phyloP scores from a whole-genome alignment of 1,140 invertebrate species.

The Caerostris extrusa region DNA sequence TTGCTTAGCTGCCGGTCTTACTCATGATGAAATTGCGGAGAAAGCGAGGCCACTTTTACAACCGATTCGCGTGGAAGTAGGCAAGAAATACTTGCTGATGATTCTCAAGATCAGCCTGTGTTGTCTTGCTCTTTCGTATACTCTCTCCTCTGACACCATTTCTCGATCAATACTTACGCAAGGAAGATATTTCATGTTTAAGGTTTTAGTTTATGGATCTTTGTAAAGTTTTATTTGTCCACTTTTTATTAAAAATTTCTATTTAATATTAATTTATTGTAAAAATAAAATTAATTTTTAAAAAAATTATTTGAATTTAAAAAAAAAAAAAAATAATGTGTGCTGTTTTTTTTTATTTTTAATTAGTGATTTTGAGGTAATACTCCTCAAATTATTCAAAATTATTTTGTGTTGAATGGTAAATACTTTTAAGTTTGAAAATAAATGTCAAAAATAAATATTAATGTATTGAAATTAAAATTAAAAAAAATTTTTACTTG shows the following conservation, averaged over 20 bases:
- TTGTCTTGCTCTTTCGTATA: constrained; percentile 55
- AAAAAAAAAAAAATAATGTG: background rate
- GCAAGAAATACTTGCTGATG: constrained; percentile 38
- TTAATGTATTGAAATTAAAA: no score
- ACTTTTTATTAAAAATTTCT: background rate
- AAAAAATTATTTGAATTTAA: background rate
- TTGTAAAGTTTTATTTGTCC: no score
- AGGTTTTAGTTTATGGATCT: constrained; percentile 52
- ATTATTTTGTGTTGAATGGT: no score
- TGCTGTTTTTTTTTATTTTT: no score
- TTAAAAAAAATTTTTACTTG: no score
- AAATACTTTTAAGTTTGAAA: no score
- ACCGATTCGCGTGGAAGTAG: constrained; percentile 42
- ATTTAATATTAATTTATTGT: background rate
- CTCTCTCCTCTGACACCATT: constrained; percentile 48
- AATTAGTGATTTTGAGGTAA: no score
- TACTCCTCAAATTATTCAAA: no score
- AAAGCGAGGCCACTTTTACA: constrained; percentile 57
- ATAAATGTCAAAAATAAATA: no score
- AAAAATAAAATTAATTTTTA: background rate
- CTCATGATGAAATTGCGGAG: constrained; percentile 69
- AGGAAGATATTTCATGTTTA: constrained; percentile 62
- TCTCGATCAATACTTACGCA: constrained; percentile 52
- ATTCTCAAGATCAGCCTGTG: constrained; percentile 61
- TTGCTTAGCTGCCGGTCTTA: constrained; percentile 67